Evolutionary conservation across 2,797 vertebrate species (phyloP), one percentile per base, ranked within the genome.

Genomic region (Geotrypetes seraphini): DNA sequence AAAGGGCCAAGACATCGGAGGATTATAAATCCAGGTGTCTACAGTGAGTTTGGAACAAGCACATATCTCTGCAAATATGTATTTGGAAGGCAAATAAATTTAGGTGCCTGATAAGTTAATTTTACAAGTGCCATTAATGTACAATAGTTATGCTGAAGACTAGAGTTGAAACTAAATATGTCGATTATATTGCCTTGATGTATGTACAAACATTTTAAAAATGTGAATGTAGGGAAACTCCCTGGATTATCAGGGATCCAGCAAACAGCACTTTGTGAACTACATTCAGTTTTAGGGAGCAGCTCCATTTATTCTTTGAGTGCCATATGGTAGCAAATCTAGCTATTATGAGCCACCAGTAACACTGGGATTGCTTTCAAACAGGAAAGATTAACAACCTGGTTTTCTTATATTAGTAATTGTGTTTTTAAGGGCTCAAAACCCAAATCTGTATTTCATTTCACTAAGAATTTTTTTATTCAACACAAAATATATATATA

Each of bases 111-210:
- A 41, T 52, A 11, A 49, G 27, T 26, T 29, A 37, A 26, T n/a
- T 29, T 49, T 9, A 25, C 46, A 79, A 78, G 76, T 79, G 76
- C 79, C 75, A 64, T 81, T 83, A 76, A 66, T 51, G 33, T 37
- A 39, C 50, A 54, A 31, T 43, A 62, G 46, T 43, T 43, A 60
- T 43, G 36, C 39, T 54, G 50, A 67, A 57, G 19, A 18, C 31
- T 31, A 22, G 47, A 42, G 24, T 47, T 50, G 32, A 54, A 69
- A 41, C 15, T 41, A 18, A 39, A 50, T 38, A 18, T 35, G 10
- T 14, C 38, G 28, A 43, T 27, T 11, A 27, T 29, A 21, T n/a
- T 33, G 25, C 22, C 34, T 21, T 31, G n/a, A 1, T n/a, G 36
- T 35, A 30, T 0, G n/a, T n/a, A n/a, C n/a, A n/a, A n/a, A n/a